Evolutionary conservation across 2,888 invertebrate species (phyloP).

Genomic region (Gymnoscelis rufifasciata): DNA sequence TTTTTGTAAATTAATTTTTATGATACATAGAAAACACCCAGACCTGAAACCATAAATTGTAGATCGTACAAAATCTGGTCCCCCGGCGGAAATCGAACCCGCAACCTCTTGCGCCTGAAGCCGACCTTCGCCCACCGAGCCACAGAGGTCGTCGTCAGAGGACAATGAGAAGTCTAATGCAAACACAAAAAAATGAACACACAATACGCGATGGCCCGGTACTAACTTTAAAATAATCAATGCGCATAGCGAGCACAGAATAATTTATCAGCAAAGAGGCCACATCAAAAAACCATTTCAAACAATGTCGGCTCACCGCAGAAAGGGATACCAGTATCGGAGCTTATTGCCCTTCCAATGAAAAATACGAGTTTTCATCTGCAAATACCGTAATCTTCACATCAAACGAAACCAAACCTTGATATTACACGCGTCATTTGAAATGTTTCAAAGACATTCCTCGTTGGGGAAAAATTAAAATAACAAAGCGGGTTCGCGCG

Average conservation of each 20-base stretch:
- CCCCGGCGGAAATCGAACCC: too few species aligned
- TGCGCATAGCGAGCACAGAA: constrained; percentile 9
- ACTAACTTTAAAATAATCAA: constrained; percentile 12
- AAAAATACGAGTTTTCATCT: constrained; percentile 62
- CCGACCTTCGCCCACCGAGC: too few species aligned
- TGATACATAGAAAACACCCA: too few species aligned
- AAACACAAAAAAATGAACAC: neutral
- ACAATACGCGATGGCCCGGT: neutral
- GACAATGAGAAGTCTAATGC: neutral
- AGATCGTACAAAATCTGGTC: too few species aligned
- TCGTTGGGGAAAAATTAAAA: constrained; percentile 69
- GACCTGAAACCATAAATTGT: too few species aligned
- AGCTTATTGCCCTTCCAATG: constrained; percentile 57
- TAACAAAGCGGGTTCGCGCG: constrained; percentile 56
- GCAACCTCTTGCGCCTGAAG: too few species aligned
- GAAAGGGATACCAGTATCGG: constrained; percentile 55
- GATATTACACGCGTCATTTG: constrained; percentile 77
- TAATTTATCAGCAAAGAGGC: constrained; percentile 40
- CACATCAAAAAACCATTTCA: constrained; percentile 51
- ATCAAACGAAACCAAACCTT: constrained; percentile 70
- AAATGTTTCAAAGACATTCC: constrained; percentile 77
- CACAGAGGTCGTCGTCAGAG: too few species aligned
- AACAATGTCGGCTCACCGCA: constrained; percentile 49
- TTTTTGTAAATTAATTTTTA: too few species aligned
- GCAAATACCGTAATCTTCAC: constrained; percentile 70